Conservation (phyloP, 2,797 vertebrate species). For the Cryptoprocta ferox region DNA sequence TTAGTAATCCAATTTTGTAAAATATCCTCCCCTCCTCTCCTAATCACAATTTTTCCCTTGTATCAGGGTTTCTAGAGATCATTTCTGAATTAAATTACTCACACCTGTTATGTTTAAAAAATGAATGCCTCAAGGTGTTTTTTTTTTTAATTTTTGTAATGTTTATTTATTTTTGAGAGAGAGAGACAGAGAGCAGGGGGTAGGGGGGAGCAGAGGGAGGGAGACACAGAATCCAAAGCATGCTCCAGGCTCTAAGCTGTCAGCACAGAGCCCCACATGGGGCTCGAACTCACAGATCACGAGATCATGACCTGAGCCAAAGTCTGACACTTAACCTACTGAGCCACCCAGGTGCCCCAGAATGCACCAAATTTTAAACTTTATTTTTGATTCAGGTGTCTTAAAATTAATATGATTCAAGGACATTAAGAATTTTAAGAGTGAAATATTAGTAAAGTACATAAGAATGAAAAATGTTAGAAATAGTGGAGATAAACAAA, state of each 20-base stretch:
- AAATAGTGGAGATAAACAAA: not conserved
- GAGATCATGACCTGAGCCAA: too few species aligned
- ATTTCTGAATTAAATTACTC: not conserved
- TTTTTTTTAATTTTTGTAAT: too few species aligned
- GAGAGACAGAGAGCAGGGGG: too few species aligned
- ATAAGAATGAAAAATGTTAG: not conserved
- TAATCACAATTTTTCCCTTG: not conserved
- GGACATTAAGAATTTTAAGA: not conserved
- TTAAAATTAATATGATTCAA: not conserved
- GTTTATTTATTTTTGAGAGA: too few species aligned
- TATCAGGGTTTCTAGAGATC: not conserved
- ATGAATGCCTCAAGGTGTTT: not conserved
- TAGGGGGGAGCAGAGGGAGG: too few species aligned
- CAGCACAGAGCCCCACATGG: too few species aligned
- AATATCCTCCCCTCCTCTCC: not conserved
- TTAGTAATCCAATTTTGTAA: not conserved
- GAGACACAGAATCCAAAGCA: too few species aligned
- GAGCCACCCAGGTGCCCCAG: too few species aligned
- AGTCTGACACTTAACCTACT: too few species aligned
- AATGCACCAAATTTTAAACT: not conserved
- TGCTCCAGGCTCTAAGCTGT: too few species aligned
- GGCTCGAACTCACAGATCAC: too few species aligned
- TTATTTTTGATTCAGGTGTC: not conserved
- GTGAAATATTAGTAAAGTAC: not conserved
- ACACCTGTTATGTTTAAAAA: not conserved